Evolutionary conservation across 2,797 vertebrate species (phyloP).

Genomic region (Pangasius krempfi): DNA sequence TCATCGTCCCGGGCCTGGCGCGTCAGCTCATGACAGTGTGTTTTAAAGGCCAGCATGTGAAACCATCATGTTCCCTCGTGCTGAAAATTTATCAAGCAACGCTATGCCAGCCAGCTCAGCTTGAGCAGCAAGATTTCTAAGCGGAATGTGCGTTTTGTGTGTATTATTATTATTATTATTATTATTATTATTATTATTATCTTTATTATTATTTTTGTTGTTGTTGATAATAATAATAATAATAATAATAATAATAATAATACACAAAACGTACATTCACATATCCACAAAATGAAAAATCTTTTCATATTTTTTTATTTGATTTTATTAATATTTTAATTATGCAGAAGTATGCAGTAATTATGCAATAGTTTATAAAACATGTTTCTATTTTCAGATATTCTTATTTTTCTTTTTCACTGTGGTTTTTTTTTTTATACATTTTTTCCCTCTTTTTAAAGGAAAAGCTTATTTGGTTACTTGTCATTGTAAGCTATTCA

Average conservation of each 20-base stretch:
- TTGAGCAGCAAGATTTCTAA: conserved; percentile 20
- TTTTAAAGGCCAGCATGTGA: conserved; percentile 58
- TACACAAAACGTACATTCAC: no score
- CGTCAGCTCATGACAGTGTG: conserved; percentile 48
- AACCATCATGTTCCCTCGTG: conserved; percentile 53
- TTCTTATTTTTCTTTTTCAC: background rate
- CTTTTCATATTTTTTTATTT: background rate
- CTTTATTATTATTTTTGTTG: background rate
- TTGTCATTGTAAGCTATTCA: conserved; percentile 14
- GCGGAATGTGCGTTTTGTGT: background rate
- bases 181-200: background rate
- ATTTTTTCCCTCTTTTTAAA: background rate
- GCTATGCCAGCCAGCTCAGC: conserved; percentile 25
- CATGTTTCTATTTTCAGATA: background rate
- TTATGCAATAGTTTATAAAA: background rate
- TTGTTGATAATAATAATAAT: background rate
- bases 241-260: background rate
- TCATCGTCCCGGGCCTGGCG: conserved; percentile 39
- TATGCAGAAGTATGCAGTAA: background rate
- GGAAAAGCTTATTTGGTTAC: background rate
- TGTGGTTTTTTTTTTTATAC: no score
- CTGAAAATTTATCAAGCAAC: conserved; percentile 57
- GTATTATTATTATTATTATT: conserved; percentile 1
- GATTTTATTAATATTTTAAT: background rate
- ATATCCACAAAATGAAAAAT: background rate